Conservation (phyloP, 1,140 invertebrate species). For the Neelides sp. region DNA sequence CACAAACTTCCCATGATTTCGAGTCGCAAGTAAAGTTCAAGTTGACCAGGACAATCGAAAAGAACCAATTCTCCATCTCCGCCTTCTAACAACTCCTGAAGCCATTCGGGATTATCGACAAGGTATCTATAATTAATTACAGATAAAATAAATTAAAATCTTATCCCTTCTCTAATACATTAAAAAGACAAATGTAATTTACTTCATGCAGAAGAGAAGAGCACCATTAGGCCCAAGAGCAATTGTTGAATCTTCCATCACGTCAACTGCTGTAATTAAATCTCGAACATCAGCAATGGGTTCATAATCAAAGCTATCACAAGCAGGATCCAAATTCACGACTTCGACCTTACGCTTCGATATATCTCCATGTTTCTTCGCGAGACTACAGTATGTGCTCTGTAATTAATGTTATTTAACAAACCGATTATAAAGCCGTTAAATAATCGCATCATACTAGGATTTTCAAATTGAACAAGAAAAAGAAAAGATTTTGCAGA, state of each 20-base stretch:
- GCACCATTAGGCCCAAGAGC: constrained; percentile 86
- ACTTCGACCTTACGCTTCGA: constrained; percentile 63
- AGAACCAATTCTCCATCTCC: constrained; percentile 78
- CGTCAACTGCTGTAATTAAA: constrained; percentile 87
- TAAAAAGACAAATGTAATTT: constrained; percentile 30
- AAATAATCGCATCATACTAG: background rate
- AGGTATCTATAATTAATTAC: background rate
- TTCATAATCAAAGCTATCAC: constrained; percentile 87
- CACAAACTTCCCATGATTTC: constrained; percentile 72
- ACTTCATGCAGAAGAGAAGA: constrained; percentile 93
- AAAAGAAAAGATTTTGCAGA: background rate
- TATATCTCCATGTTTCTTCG: constrained; percentile 70
- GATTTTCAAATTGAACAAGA: constrained; percentile 1
- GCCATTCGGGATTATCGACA: constrained; percentile 48
- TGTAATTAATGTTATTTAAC: constrained; percentile 32
- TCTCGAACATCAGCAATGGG: constrained; percentile 80
- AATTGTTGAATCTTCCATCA: constrained; percentile 59
- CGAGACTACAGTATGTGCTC: constrained; percentile 88
- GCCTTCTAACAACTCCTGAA: constrained; percentile 70
- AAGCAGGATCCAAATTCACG: constrained; percentile 94
- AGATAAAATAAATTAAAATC: constrained; percentile 15
- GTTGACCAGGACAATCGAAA: constrained; percentile 99
- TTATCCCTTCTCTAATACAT: constrained; percentile 6
- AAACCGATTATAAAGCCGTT: background rate
- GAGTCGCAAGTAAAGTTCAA: constrained; percentile 88